Evolutionary conservation across 2,888 invertebrate genomes (phyloP).

Genomic region (Parasteatoda lunata): DNA sequence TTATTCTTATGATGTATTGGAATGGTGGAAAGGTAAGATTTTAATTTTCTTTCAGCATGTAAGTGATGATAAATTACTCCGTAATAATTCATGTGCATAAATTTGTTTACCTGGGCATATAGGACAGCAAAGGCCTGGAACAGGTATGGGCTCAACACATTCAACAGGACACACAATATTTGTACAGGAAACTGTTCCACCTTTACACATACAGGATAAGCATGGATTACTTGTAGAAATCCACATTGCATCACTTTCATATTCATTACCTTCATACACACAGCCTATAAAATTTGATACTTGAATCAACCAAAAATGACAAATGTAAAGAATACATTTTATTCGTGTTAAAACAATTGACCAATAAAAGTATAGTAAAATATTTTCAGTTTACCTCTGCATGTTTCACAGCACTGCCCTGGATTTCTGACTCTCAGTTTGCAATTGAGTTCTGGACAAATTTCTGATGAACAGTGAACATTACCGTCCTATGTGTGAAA

Average conservation of each 20-base stretch:
- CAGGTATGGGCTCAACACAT: conserved; percentile 59
- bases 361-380: background rate
- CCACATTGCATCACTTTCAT: conserved; percentile 58
- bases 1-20: no score
- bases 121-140: conserved; percentile 62
- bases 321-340: no score
- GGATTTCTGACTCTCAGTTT: conserved; percentile 33
- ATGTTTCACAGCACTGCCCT: conserved; percentile 64
- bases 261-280: conserved; percentile 63
- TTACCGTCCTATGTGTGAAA: conserved; percentile 60
- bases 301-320: no score
- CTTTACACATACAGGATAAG: conserved; percentile 54
- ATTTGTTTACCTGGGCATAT: conserved; percentile 50
- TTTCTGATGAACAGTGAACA: conserved; percentile 59
- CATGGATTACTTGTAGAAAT: conserved; percentile 55
- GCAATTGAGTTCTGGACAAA: conserved; percentile 55
- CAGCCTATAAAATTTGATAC: conserved; percentile 49
- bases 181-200: conserved; percentile 59
- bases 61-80: no score
- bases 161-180: conserved; percentile 59
- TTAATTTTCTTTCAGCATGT: no score
- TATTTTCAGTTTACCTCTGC: conserved; percentile 42
- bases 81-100: background rate
- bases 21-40: no score
- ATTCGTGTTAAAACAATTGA: no score